Evolutionary conservation across 2,113 vertebrate genomes (phyloP).

Genomic region (Chlamydotis undulata): DNA sequence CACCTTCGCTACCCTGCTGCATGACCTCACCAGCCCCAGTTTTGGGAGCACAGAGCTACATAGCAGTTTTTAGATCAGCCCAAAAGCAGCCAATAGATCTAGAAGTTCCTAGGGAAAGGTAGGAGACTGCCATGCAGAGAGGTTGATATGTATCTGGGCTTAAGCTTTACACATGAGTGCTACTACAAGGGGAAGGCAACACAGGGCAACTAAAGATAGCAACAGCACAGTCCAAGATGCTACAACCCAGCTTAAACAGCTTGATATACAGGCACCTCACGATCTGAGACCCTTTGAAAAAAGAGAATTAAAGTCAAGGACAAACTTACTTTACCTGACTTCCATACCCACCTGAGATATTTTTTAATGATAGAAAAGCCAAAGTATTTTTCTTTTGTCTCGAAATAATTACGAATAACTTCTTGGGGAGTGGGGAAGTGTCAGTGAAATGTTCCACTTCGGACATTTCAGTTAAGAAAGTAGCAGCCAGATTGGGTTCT

Average conservation of each 20-base stretch:
- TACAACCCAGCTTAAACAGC: not conserved
- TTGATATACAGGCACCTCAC: fast-evolving
- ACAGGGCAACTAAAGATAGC: not conserved
- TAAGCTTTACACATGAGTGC: not conserved
- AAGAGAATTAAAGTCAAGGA: not conserved
- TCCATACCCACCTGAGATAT: not conserved
- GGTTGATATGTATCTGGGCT: not conserved
- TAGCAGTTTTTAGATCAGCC: fast-evolving
- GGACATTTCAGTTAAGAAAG: not conserved
- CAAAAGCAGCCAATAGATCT: not conserved
- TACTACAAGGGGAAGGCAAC: not conserved
- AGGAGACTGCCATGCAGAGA: fast-evolving
- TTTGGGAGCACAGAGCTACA: not conserved
- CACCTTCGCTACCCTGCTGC: fast-evolving
- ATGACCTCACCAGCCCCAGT: fast-evolving
- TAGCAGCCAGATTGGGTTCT: not conserved
- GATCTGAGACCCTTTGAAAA: not conserved
- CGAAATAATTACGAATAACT: not conserved
- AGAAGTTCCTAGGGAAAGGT: not conserved
- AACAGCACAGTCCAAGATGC: not conserved
- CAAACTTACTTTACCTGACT: not conserved
- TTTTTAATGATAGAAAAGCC: not conserved
- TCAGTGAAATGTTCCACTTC: fast-evolving
- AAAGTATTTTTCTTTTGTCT: not conserved
- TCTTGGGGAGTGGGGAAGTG: not conserved